Evolutionary conservation across 1,140 invertebrate genomes (phyloP).

Genomic region (Bombus waltoni): DNA sequence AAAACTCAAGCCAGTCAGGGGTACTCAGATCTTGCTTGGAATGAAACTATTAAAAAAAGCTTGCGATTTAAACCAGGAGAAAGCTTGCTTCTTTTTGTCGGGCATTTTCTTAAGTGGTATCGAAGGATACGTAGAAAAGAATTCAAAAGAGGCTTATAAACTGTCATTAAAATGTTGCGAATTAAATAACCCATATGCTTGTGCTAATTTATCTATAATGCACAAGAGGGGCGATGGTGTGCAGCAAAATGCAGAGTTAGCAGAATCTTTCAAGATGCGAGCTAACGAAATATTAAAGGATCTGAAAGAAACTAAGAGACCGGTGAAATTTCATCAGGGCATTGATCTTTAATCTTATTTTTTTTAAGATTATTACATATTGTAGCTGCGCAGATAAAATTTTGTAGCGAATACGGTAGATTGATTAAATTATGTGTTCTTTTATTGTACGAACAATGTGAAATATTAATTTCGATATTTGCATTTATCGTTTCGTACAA

Average conservation of each 20-base stretch:
- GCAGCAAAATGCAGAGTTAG: slow-evolving; percentile 87
- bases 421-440: background rate
- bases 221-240: slow-evolving; percentile 89
- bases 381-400: slow-evolving; percentile 18
- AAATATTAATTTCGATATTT: too few species aligned
- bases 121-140: slow-evolving; percentile 80
- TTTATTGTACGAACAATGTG: background rate
- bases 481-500: background rate
- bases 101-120: slow-evolving; percentile 90
- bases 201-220: slow-evolving; percentile 94
- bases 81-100: slow-evolving; percentile 91
- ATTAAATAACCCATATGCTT: slow-evolving; percentile 91
- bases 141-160: slow-evolving; percentile 90
- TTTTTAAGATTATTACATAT: background rate
- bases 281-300: slow-evolving; percentile 88
- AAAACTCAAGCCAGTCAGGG: slow-evolving; percentile 79
- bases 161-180: slow-evolving; percentile 91
- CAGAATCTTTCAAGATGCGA: slow-evolving; percentile 88
- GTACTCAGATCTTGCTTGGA: slow-evolving; percentile 79
- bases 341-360: slow-evolving; percentile 52
- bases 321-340: slow-evolving; percentile 87
- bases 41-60: slow-evolving; percentile 87
- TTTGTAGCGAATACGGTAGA: background rate
- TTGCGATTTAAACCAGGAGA: slow-evolving; percentile 86
- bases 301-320: slow-evolving; percentile 83